Percentiles rank a stretch among this genome's conserved stretches.
phyloP scores from a whole-genome alignment of 2,113 vertebrate genomes.

The Sinocyclocheilus rhinocerous region DNA sequence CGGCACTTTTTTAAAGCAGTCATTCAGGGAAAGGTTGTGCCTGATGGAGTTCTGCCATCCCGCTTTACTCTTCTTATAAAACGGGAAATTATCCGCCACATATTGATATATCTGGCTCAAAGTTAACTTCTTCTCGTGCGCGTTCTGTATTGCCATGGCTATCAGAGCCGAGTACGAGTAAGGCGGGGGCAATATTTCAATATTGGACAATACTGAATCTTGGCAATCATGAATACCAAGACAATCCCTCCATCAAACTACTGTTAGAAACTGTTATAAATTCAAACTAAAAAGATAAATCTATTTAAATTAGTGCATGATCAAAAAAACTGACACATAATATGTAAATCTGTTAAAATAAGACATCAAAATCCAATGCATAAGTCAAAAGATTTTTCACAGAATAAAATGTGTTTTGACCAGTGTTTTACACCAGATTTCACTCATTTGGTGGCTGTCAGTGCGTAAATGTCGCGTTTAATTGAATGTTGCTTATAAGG shows the following conservation, averaged over 20 bases:
- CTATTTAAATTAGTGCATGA: constrained; percentile 8
- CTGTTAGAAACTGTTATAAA: neutral
- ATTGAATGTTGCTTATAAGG: neutral
- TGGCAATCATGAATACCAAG: constrained; percentile 22
- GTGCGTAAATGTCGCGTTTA: neutral
- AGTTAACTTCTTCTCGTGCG: constrained; percentile 91
- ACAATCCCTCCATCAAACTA: neutral
- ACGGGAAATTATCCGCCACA: constrained; percentile 95
- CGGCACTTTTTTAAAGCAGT: constrained; percentile 95
- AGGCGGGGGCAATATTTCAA: no score
- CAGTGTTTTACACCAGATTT: no score
- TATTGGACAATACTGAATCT: constrained; percentile 22
- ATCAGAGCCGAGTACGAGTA: no score
- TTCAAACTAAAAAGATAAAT: neutral
- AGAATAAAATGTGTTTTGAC: neutral
- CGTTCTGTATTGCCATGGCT: constrained; percentile 95
- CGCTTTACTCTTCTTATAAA: constrained; percentile 89
- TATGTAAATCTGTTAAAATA: constrained; percentile 2
- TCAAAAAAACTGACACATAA: constrained; percentile 17
- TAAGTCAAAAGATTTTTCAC: neutral
- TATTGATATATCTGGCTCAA: constrained; percentile 97
- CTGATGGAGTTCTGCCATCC: constrained; percentile 77
- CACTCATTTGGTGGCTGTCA: neutral
- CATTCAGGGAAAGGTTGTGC: constrained; percentile 91
- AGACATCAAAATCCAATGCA: neutral